phyloP scores from a whole-genome alignment of 2,113 vertebrate species.

The Uria aalge region DNA sequence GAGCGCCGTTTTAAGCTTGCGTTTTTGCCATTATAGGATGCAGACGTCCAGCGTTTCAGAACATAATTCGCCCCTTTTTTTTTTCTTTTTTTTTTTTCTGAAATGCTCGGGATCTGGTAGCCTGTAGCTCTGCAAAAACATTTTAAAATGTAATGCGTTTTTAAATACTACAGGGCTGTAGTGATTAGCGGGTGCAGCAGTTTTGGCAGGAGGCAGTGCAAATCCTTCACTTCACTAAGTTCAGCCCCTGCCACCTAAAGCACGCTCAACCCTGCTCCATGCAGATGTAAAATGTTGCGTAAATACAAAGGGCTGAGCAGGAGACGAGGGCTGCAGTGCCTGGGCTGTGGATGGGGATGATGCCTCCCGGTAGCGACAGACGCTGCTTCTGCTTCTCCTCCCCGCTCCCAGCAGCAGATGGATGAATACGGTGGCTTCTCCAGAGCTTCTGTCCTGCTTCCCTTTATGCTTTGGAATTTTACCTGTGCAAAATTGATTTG shows the following conservation, averaged over 20 bases:
- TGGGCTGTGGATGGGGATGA: not conserved
- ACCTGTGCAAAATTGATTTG: not conserved
- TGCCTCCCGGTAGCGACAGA: not conserved
- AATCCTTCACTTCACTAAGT: not conserved
- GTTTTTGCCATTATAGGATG: not conserved
- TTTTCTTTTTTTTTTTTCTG: too few relatives aligned
- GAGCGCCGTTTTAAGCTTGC: not conserved
- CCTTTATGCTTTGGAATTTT: not conserved
- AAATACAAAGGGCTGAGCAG: not conserved
- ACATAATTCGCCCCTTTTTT: too few relatives aligned
- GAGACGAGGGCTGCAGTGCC: not conserved
- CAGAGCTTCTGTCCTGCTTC: not conserved
- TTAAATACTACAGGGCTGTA: not conserved
- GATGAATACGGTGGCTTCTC: not conserved
- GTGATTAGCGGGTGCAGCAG: rapidly evolving
- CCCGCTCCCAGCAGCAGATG: not conserved
- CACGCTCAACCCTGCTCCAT: not conserved
- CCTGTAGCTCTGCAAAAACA: not conserved
- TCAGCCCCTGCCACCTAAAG: not conserved
- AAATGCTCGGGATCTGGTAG: not conserved
- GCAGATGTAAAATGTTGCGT: not conserved
- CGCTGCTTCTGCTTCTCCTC: not conserved
- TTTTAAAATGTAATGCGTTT: not conserved
- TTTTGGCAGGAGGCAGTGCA: not conserved
- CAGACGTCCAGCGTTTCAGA: not conserved